A percentile compares a stretch with the other conserved stretches of the same genome.
phyloP scores from a whole-genome alignment of 2,113 vertebrate species.

The Colius striatus region DNA sequence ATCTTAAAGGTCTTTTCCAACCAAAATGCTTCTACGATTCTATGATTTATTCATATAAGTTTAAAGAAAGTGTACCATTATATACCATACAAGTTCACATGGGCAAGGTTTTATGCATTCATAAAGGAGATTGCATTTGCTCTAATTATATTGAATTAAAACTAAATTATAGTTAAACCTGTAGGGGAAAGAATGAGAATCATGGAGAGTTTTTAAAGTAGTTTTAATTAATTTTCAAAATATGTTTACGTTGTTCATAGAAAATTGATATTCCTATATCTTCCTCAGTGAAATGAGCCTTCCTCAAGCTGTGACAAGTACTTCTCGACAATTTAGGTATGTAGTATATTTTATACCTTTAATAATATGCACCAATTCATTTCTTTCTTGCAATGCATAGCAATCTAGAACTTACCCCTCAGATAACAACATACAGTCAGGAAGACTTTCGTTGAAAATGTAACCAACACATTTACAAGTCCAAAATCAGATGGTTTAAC shows the following conservation, averaged over 20 bases:
- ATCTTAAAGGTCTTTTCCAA: too few species aligned
- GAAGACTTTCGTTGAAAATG: not conserved
- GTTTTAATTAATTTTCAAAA: slow-evolving; percentile 62
- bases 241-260: slow-evolving; percentile 52
- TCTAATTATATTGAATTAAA: slow-evolving; percentile 50
- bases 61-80: not conserved
- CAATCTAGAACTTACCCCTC: not conserved
- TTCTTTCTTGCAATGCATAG: not conserved
- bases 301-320: slow-evolving; percentile 64
- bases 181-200: not conserved
- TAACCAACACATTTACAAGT: not conserved
- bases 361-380: not conserved
- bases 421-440: not conserved
- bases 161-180: slow-evolving; percentile 32
- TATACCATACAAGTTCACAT: not conserved
- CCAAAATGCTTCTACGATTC: too few species aligned
- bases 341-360: slow-evolving; percentile 31
- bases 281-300: slow-evolving; percentile 36
- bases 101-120: not conserved
- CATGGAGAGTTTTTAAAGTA: slow-evolving; percentile 49
- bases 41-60: not conserved
- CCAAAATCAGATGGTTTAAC: not conserved
- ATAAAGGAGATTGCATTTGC: not conserved
- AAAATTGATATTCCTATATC: slow-evolving; percentile 47
- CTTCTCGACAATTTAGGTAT: slow-evolving; percentile 22